Percentiles rank a stretch among this genome's conserved stretches.
phyloP scores from a whole-genome alignment of 2,888 invertebrate genomes.

The Pandemis cinnamomeana region DNA sequence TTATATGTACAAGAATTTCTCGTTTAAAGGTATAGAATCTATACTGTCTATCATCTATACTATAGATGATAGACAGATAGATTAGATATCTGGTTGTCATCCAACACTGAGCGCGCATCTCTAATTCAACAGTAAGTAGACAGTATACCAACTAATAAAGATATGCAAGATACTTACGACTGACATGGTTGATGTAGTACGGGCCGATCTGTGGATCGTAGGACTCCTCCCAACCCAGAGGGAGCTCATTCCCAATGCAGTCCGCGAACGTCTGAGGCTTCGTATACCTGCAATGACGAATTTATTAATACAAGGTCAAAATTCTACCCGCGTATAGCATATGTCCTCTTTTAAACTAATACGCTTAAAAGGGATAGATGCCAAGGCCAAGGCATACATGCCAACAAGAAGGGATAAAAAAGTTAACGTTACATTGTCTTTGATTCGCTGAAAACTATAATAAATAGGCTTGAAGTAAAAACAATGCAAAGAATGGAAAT shows the following conservation, averaged over 20 bases:
- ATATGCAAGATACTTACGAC: conserved; percentile 88
- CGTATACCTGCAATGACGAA: conserved; percentile 91
- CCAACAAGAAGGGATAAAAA: background rate
- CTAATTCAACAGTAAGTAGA: background rate
- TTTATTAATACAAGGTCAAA: conserved; percentile 10
- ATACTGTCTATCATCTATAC: too few relatives aligned
- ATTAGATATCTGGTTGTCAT: background rate
- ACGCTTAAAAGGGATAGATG: background rate
- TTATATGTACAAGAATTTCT: too few relatives aligned
- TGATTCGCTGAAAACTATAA: background rate
- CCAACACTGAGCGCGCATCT: background rate
- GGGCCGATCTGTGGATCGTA: conserved; percentile 97
- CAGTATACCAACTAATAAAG: background rate
- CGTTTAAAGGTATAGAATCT: too few relatives aligned
- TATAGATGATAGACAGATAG: background rate
- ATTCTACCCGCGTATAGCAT: background rate
- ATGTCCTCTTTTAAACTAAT: background rate
- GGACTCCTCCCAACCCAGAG: conserved; percentile 98
- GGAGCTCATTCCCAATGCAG: conserved; percentile 98
- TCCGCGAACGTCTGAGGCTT: conserved; percentile 99
- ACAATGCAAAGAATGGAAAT: background rate
- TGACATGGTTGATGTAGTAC: conserved; percentile 98
- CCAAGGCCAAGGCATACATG: background rate
- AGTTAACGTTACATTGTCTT: background rate
- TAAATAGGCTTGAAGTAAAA: background rate